Base-by-base conservation (phyloP, 1,140 invertebrate species). In the Frieseomelitta varia region DNA sequence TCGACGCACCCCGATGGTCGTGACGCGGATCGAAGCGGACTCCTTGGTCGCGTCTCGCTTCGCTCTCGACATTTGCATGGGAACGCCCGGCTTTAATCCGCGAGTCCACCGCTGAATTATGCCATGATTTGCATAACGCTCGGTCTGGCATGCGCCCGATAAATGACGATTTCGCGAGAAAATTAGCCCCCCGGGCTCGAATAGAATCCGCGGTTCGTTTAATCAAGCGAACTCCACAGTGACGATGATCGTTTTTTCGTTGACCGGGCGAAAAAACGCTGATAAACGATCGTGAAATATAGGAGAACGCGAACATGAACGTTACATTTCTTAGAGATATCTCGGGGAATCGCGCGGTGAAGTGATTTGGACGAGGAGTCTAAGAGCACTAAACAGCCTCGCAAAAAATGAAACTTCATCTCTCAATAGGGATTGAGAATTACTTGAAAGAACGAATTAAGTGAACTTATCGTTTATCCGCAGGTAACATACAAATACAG, bases 111-210 rank as follows among this genome's bases (percentile, higher is more conserved):
- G 80, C 87, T 93, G 92, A 93, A 91, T 93, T 93, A 93, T 91
- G 91, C 90, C 88, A 87, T 73, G 83, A 93, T 93, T 93, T 93
- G 92, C 92, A 93, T 93, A 93, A 92, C 92, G 91, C 90, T 91
- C 76, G 89, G 85, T 24, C 51, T 1, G 14, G 56, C 65, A 30
- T 87, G 85, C 83, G 87, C 83, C 75, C 92, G 90, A 93, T 93
- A 92, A 93, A 93, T 92, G 92, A 92, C 91, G 92, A 93, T 93
- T 91, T 90, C 88, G 92, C 74, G 74, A 34, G 88, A 93, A 92
- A 93, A 92, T 92, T 90, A 88, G 86, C 88, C 85, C 75, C 75
- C 84, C 85, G 65, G 80, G 15, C 65, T 17, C 30, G 81, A 87
- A 89, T 89, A 81, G 81, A 89, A 89, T 89, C 87, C 88, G 61